Evolutionary conservation across 1,140 invertebrate species (phyloP), one percentile per base, ranked within the genome.

Genomic region (Drosophila seguyi): DNA sequence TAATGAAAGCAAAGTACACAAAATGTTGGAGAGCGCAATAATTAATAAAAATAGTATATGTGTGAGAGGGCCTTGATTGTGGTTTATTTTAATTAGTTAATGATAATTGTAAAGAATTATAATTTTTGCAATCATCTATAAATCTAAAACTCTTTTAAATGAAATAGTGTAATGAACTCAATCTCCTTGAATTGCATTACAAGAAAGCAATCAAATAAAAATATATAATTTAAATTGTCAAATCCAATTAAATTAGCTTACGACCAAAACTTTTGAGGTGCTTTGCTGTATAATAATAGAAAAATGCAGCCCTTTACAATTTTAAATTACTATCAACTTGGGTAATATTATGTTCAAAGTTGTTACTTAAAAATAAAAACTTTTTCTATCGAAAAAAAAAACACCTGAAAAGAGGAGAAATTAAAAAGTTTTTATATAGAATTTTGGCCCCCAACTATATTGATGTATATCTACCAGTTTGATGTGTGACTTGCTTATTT

Each of bases 281-380:
- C 22, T 39, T 13, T 29, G 0, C 34, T 14, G n/a, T 47, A 44
- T 45, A 73, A 52, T 58, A 52, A 52, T 52, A 48, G 31, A 52
- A 65, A 71, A 47, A 50, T 56, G 8, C 27, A 57, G 48, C 45
- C 57, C 66, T 73, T 74, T 66, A 75, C 61, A 80, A 80, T 68
- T 81, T 69, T 61, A 88, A 88, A 87, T 81, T 67, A 68, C 76
- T 74, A 84, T 67, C 76, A 88, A 87, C 78, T 87, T 84, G 65
- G 71, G 61, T 87, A 74, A 65, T 87, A 80, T 88, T 88, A 74
- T 88, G 60, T 71, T 61, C 52, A 69, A 87, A 81, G 75, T 78
- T 67, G 36, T 20, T 36, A 47, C 27, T 39, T n/a, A 2, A 31
- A 45, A 39, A 71, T 52, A 58, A 78, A 90, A 88, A 88, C 77